Evolutionary conservation across 2,113 vertebrate genomes (phyloP).

Genomic region (Todiramphus chloris): DNA sequence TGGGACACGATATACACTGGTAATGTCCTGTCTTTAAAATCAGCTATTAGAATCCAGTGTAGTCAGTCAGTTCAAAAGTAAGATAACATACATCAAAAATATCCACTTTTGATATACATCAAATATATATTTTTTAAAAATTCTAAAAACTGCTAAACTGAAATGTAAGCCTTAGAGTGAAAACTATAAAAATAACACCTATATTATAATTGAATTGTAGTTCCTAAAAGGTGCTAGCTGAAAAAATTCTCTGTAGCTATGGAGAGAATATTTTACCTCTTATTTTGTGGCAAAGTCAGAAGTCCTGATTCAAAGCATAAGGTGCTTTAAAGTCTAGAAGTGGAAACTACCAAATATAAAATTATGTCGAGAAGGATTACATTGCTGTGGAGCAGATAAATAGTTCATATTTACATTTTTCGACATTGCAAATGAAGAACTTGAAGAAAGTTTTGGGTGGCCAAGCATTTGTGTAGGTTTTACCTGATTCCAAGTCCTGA

Average conservation of each 20-base stretch:
- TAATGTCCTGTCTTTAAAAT: neutral
- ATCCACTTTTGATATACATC: too few relatives aligned
- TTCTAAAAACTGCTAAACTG: neutral
- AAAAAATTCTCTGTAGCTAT: neutral
- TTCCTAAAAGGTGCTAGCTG: neutral
- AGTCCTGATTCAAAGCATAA: neutral
- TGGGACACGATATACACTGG: rapidly evolving
- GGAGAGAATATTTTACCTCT: neutral
- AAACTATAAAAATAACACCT: neutral
- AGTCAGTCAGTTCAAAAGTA: neutral
- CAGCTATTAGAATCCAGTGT: neutral
- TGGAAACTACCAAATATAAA: neutral
- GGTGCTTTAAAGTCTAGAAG: neutral
- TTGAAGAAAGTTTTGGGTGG: neutral
- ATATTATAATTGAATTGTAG: neutral
- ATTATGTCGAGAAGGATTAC: neutral
- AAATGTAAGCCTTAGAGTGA: neutral
- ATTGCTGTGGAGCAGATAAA: neutral
- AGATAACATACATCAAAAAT: neutral
- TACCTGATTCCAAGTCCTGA: neutral
- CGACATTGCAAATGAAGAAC: neutral
- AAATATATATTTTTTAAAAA: neutral
- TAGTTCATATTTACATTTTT: neutral
- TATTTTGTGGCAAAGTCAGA: neutral
- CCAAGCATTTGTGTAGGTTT: neutral